Base-by-base conservation (phyloP, 1,140 invertebrate genomes). In the Himalopsyche phryganea region DNA sequence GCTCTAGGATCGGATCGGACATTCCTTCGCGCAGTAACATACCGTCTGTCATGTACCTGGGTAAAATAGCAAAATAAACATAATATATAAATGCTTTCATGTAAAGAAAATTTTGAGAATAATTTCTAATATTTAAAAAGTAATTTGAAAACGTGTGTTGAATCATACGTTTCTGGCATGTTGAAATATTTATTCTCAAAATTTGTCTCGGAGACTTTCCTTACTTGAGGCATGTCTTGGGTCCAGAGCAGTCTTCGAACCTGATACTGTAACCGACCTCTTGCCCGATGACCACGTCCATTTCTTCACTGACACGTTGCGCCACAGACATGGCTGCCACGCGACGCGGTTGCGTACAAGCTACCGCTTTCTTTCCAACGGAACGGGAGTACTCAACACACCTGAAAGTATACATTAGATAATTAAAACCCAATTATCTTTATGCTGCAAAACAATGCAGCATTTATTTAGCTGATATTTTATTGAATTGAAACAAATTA, bases 301-400 rank as follows among this genome's bases (percentile, higher is more conserved):
- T 98, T 81, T 99, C 98, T 74, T 99, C 96, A 0, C 96, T 95
- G 0, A 99, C 96, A 76, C 97, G 82, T 69, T 98, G 93, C 1
- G 97, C 96, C 0, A 99, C 97, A 1, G 92, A 96, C 96, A 99
- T 99, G 11, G 98, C 97, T 11, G 97, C 97, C 44, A 99, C 98
- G 81, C 98, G 77, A 67, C 97, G 80, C 0, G 97, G 97, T 71
- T 98, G 96, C 0, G 98, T 99, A 77, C 98, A 99, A 4, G 95
- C 94, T 0, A 99, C 96, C 10, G 88, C 91, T 71, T 89, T 92
- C 70, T 73, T 80, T 0, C 87, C 87, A 40, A 83, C 77, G 9
- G 85, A 80, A 14, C 80, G 71, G 0, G 93, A 89, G 80, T 88
- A 96, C 65, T 98, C 94, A 0, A 96, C 89, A 74, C 94, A 96